Evolutionary conservation across 2,888 invertebrate species (phyloP).

Genomic region (Drosophila longiperda): DNA sequence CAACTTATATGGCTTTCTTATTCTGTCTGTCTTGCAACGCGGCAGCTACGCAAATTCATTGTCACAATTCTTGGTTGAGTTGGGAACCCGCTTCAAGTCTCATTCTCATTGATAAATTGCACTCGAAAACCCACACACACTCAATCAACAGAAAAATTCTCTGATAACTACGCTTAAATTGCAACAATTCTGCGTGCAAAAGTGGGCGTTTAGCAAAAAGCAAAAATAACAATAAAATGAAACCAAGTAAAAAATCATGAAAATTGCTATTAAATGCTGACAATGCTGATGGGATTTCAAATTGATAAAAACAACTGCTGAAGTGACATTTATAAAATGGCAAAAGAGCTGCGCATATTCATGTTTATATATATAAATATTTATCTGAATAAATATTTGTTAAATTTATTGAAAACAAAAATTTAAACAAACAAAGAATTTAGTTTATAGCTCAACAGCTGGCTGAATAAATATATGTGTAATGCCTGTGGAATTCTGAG

Average conservation of each 20-base stretch:
- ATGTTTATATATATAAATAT: too few relatives aligned
- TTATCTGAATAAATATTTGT: background rate
- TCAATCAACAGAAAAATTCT: constrained; percentile 16
- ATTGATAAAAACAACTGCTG: constrained; percentile 9
- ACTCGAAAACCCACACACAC: constrained; percentile 35
- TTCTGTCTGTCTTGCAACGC: background rate
- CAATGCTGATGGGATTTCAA: constrained; percentile 22
- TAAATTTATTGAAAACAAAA: background rate
- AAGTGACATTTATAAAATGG: background rate
- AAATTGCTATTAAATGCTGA: constrained; percentile 36
- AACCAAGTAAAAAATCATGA: constrained; percentile 13
- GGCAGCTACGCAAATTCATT: constrained; percentile 44
- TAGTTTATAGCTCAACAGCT: background rate
- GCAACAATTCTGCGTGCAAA: constrained; percentile 22
- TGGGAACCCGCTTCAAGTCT: constrained; percentile 9
- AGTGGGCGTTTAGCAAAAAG: constrained; percentile 35
- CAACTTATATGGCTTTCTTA: constrained; percentile 56
- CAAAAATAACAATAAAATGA: background rate
- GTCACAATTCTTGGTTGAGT: constrained; percentile 36
- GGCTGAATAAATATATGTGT: background rate
- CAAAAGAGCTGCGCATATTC: background rate
- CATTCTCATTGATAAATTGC: constrained; percentile 37
- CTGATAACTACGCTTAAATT: constrained; percentile 32
- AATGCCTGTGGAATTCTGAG: background rate
- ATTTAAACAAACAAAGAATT: background rate